These are phyloP conservation scores for Ceyx erithaca DNA, from an alignment of 2,797 vertebrate species.

Conservation along the genomic window DNA sequence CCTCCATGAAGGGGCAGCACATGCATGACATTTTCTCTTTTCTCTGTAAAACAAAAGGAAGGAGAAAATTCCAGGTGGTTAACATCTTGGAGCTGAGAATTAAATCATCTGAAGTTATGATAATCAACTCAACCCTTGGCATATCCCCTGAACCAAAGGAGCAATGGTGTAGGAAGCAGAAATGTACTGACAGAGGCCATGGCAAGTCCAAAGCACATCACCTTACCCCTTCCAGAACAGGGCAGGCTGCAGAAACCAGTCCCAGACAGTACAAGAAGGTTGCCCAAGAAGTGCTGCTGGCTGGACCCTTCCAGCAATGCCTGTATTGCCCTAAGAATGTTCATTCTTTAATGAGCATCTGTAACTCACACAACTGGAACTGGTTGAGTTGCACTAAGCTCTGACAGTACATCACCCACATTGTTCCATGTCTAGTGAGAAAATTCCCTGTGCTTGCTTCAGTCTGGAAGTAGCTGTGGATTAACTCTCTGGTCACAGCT, in stretches of 20 bases:
- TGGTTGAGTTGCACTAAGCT: background rate
- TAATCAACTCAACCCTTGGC: background rate
- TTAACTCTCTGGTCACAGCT: background rate
- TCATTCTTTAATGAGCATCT: background rate
- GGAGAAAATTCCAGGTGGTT: background rate
- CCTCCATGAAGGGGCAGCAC: slow-evolving; percentile 92
- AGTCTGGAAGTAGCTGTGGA: background rate
- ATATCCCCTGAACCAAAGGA: background rate
- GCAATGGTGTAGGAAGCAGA: background rate
- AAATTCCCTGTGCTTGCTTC: background rate
- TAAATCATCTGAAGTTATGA: background rate
- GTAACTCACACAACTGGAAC: background rate
- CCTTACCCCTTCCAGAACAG: background rate
- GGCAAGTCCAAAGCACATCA: background rate
- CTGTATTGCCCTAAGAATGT: background rate
- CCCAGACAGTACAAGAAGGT: background rate
- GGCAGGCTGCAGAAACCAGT: background rate
- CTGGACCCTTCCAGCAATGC: background rate
- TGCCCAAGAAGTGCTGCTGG: background rate
- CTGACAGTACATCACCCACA: background rate
- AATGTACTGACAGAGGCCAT: background rate
- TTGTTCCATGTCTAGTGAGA: background rate
- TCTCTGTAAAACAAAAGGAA: slow-evolving; percentile 79
- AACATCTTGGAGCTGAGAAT: background rate
- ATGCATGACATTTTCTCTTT: slow-evolving; percentile 92